Base-by-base conservation (phyloP, 2,797 vertebrate species). In the Aphelocoma californica region DNA sequence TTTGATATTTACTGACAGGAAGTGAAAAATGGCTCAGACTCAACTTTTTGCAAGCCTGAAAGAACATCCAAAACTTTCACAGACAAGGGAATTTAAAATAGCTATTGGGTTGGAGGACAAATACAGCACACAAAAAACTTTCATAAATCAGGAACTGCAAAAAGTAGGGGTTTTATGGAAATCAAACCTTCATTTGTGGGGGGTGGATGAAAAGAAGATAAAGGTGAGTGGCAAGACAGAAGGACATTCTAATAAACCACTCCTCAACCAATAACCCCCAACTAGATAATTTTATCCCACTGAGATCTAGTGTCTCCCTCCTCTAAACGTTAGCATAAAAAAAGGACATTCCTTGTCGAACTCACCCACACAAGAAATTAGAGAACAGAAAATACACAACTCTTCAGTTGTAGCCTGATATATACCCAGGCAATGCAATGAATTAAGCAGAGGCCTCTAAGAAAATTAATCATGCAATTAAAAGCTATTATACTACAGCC, bases 1-100 rank as follows among this genome's bases (percentile, higher is more conserved):
- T 91, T 96, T 82, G 85, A 94, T 95, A 90, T 95, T 96, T 91
- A 92, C 87, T 93, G 90, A 92, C 91, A 96, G 92, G 82, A 92
- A 95, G 89, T 70, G 54, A 93, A 86, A 96, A 90, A 96, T 85
- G 73, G 87, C 92, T 93, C 92, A 7, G 56, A 12, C 69, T 94
- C 95, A 96, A 90, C 73, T 86, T 92, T 56, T 13, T 71, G 45
- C 62, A 79, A 90, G 73, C 34, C 87, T 67, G 73, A 94, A 90
- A 92, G 72, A 57, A 91, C 56, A 77, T 79, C 82, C 87, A 93
- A 94, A 91, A 88, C 90, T 91, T 92, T 29, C 58, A 92, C 80
- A 92, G 82, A 91, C 85, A 79, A 81, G 80, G 34, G 70, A 91
- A 94, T 88, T 90, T 57, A 56, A 79, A 93, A 90, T 1, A 91